Percentiles rank a stretch among this genome's conserved stretches.
Evolutionary conservation across 1,140 invertebrate genomes (phyloP).

Genomic region (Rhopalosiphum maidis): DNA sequence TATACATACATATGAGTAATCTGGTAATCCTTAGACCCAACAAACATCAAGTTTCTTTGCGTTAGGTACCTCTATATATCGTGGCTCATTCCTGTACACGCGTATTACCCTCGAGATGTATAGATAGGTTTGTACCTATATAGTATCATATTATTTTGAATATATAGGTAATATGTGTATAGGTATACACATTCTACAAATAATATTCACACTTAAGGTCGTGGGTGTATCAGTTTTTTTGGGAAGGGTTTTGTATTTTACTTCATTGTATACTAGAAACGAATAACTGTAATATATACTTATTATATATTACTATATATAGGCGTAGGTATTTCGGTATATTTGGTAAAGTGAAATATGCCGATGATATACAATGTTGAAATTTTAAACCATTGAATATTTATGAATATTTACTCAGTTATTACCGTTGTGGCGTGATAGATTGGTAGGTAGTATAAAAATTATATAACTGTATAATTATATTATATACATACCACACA

Average conservation of each 20-base stretch:
- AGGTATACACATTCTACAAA: neutral
- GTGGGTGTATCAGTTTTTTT: neutral
- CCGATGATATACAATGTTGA: neutral
- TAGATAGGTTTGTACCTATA: neutral
- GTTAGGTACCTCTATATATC: neutral
- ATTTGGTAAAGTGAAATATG: constrained; percentile 1
- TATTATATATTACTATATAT: neutral
- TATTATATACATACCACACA: neutral
- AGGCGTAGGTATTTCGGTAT: neutral
- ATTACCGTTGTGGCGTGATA: neutral
- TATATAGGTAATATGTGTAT: neutral
- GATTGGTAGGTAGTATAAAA: neutral
- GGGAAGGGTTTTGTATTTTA: neutral
- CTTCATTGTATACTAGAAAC: neutral
- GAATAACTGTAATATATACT: neutral
- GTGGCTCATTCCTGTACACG: neutral
- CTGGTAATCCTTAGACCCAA: neutral
- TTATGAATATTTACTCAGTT: neutral
- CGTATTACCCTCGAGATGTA: neutral
- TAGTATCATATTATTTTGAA: neutral
- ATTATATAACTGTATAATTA: no score
- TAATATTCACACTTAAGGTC: neutral
- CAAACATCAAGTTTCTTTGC: neutral
- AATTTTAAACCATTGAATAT: neutral
- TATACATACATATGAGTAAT: neutral